Evolutionary conservation across 2,797 vertebrate genomes (phyloP).

Genomic region (Glyptemys insculpta): DNA sequence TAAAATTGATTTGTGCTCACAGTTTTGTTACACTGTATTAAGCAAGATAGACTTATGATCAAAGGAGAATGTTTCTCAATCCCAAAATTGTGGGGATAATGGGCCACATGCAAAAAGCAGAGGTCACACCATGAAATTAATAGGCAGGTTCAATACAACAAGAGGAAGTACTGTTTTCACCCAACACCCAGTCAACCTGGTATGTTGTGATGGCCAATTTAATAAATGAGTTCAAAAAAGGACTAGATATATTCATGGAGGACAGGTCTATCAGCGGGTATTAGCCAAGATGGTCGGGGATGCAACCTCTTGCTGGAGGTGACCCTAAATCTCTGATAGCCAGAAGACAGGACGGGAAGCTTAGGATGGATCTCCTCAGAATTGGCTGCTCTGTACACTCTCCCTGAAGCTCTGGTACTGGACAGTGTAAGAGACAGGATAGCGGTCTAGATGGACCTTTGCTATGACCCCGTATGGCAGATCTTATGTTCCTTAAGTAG

Average conservation of each 20-base stretch:
- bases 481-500: not conserved
- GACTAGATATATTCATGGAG: not conserved
- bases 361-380: not conserved
- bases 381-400: not conserved
- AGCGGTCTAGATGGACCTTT: accelerated
- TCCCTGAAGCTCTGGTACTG: not conserved
- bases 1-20: not conserved
- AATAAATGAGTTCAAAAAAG: not conserved
- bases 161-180: not conserved
- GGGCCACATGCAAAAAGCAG: not conserved
- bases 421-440: not conserved
- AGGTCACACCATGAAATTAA: not conserved
- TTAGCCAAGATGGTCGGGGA: not conserved
- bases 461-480: not conserved
- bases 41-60: not conserved
- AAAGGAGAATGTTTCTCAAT: not conserved
- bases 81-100: not conserved
- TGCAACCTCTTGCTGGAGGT: not conserved
- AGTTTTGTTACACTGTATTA: not conserved
- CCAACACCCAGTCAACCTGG: not conserved
- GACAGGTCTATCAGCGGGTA: accelerated
- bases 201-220: not conserved
- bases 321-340: not conserved
- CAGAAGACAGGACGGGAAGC: not conserved
- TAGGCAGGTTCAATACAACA: not conserved